These are phyloP conservation scores for Coptotermes formosanus DNA, from an alignment of 1,140 invertebrate genomes.

Conservation along the genomic window DNA sequence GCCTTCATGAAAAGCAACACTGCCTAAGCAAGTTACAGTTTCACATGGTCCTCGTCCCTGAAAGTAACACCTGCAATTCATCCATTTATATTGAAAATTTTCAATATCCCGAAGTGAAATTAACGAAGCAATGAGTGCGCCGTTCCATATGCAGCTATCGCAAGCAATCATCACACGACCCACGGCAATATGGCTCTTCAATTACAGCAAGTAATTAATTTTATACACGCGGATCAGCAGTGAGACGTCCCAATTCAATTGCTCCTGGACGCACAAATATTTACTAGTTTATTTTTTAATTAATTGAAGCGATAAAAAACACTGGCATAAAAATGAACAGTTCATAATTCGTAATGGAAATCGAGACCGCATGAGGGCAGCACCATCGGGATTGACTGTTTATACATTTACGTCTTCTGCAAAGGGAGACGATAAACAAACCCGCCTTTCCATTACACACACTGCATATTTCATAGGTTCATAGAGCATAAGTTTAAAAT, in stretches of 20 bases:
- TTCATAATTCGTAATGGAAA: neutral
- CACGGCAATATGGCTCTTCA: neutral
- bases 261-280: constrained; percentile 1
- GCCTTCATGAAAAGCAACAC: too few relatives aligned
- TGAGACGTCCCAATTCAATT: constrained; percentile 4
- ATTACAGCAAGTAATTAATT: constrained; percentile 19
- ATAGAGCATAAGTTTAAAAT: too few relatives aligned
- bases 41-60: neutral
- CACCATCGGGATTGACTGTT: neutral
- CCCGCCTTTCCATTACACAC: too few relatives aligned
- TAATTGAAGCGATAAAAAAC: constrained; percentile 15
- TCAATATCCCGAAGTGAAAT: neutral
- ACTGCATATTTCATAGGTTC: too few relatives aligned
- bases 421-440: too few relatives aligned
- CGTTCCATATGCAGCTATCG: neutral
- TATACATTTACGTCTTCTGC: neutral
- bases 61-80: neutral
- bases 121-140: neutral
- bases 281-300: constrained; percentile 8
- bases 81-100: neutral
- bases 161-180: neutral
- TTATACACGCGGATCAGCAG: neutral
- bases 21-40: neutral
- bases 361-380: neutral
- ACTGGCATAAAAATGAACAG: constrained; percentile 12